Conservation (phyloP, 2,113 vertebrate species). For the Malurus elegans region DNA sequence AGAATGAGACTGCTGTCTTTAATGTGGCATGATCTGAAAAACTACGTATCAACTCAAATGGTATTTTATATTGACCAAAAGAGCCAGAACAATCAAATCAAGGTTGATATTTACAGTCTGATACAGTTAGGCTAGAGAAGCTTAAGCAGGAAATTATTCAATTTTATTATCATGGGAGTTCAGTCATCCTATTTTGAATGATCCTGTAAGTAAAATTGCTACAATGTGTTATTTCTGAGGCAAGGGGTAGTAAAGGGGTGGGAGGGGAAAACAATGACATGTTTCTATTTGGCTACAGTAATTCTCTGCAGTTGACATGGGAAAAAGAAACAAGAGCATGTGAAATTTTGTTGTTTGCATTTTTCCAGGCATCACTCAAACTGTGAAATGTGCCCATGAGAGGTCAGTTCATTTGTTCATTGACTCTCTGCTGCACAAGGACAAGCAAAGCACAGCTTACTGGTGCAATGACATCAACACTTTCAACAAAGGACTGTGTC, state of each 20-base stretch:
- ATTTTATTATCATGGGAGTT: background rate
- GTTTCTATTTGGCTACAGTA: background rate
- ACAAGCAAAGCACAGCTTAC: slow-evolving; percentile 85
- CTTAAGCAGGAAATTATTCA: background rate
- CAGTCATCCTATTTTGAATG: background rate
- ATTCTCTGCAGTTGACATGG: background rate
- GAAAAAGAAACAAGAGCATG: background rate
- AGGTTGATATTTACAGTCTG: background rate
- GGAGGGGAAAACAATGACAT: background rate
- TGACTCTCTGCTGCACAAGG: slow-evolving; percentile 84
- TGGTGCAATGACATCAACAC: slow-evolving; percentile 81
- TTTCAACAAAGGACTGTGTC: slow-evolving; percentile 87
- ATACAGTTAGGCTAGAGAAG: background rate
- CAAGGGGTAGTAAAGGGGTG: background rate
- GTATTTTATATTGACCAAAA: background rate
- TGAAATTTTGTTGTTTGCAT: background rate
- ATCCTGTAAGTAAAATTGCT: background rate
- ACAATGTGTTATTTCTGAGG: background rate
- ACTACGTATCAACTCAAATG: background rate
- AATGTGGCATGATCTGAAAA: background rate
- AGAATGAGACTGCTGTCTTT: background rate
- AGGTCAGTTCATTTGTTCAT: slow-evolving; percentile 92
- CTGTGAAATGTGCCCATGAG: slow-evolving; percentile 93
- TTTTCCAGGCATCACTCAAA: slow-evolving; percentile 83
- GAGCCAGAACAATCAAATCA: background rate